Evolutionary conservation across 2,113 vertebrate genomes (phyloP).

Genomic region (Aegithalos caudatus): DNA sequence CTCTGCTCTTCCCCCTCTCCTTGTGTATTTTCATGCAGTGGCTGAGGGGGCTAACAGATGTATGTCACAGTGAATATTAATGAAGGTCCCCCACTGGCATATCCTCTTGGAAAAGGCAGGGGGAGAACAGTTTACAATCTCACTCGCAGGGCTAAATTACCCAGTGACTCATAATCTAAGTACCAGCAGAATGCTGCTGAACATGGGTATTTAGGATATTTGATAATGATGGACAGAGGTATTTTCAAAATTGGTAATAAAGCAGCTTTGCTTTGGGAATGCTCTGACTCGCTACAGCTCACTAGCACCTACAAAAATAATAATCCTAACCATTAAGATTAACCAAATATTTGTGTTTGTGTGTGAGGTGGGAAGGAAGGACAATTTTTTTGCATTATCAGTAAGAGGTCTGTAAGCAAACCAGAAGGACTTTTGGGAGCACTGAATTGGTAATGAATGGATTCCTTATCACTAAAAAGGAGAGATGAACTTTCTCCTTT

Average conservation of each 20-base stretch:
- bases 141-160: slow-evolving; percentile 28
- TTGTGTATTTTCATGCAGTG: slow-evolving; percentile 20
- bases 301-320: neutral
- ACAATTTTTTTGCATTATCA: neutral
- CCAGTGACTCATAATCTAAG: slow-evolving; percentile 51
- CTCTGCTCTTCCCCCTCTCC: slow-evolving; percentile 36
- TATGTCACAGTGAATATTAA: slow-evolving; percentile 73
- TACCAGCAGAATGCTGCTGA: neutral
- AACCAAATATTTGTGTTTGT: neutral
- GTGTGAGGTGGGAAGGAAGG: neutral
- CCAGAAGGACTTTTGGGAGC: neutral
- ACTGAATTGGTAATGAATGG: neutral
- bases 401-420: neutral
- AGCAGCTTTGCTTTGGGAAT: neutral
- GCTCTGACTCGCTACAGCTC: neutral
- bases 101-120: slow-evolving; percentile 20
- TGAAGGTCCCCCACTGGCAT: slow-evolving; percentile 65
- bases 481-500: neutral
- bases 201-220: neutral
- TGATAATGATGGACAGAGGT: slow-evolving; percentile 6
- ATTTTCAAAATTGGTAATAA: neutral
- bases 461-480: neutral
- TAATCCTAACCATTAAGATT: neutral
- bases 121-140: slow-evolving; percentile 24
- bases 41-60: slow-evolving; percentile 65